Evolutionary conservation across 2,113 vertebrate species (phyloP), one percentile per base, ranked within the genome.

Genomic region (Pandion haliaetus): DNA sequence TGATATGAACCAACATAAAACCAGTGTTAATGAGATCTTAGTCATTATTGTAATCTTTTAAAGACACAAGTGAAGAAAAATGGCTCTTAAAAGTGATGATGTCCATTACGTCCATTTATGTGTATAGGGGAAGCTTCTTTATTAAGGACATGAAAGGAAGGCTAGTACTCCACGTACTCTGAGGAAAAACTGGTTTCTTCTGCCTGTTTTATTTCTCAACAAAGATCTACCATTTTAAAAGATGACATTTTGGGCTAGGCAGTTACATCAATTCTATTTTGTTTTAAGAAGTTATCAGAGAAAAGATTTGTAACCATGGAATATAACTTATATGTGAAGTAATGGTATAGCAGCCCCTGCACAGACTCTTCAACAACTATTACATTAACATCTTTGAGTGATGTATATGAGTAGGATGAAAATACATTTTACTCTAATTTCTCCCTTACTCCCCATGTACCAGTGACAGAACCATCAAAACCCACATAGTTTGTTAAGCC

Each of bases 331-430:
- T 12, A 57, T 54, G 9, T 52, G 23, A 78, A 66, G 50, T 67
- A 78, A 92, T 63, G 24, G 25, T 82, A 63, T 21, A 88, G 17
- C 20, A 71, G 24, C 2, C 8, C 34, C 44, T 67, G 14, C 18
- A 90, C 2, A 5, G 71, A 82, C 23, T 81, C 28, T 83, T 93
- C 52, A 84, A 44, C 47, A 84, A 47, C 59, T 26, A 49, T 54
- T 77, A 79, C 34, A 66, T 93, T 93, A 91, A 65, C 31, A 65
- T 47, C 26, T 88, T 74, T 88, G 76, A 94, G 17, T 78, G 65
- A 84, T 76, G 12, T 26, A 19, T 63, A 88, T 59, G 69, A 93
- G 94, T 92, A 95, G 87, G 80, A 88, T 54, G 80, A 84, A 94
- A 25, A 72, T 32, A 79, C 47, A 69, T 76, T 76, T 87, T 77